Evolutionary conservation across 1,140 invertebrate species (phyloP).

Genomic region (Medauroidea extradentata): DNA sequence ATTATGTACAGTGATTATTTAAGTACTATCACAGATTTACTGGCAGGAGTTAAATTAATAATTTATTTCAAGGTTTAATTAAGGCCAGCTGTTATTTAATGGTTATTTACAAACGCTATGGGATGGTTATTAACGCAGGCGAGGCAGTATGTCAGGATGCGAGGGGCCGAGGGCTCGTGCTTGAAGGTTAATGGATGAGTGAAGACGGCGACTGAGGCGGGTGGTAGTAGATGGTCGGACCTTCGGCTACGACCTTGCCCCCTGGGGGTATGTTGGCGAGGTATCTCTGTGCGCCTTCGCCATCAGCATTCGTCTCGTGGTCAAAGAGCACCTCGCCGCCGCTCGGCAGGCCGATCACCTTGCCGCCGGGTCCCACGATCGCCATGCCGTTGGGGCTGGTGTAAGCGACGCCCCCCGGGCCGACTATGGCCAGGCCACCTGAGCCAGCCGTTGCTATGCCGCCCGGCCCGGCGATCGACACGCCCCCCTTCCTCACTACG

Average conservation of each 20-base stretch:
- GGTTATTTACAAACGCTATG: no score
- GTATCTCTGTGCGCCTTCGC: conserved; percentile 21
- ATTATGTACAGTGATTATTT: no score
- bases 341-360: conserved; percentile 1
- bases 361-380: conserved; percentile 59
- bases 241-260: conserved; percentile 60
- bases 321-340: background rate
- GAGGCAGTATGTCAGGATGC: no score
- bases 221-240: conserved; percentile 64
- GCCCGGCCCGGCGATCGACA: conserved; percentile 68
- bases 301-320: conserved; percentile 35
- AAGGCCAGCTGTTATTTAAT: no score
- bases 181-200: no score
- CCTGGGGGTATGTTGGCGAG: conserved; percentile 40
- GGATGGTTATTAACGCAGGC: no score
- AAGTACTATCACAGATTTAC: no score
- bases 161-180: no score
- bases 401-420: conserved; percentile 63
- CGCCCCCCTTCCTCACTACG: conserved; percentile 61
- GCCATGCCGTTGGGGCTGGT: conserved; percentile 62
- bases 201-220: conserved; percentile 8
- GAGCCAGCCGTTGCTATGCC: conserved; percentile 66
- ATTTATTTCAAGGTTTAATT: no score
- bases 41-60: no score
- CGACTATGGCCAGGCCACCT: conserved; percentile 68